Conservation (phyloP, 2,797 vertebrate species). For the Tinamus major region DNA sequence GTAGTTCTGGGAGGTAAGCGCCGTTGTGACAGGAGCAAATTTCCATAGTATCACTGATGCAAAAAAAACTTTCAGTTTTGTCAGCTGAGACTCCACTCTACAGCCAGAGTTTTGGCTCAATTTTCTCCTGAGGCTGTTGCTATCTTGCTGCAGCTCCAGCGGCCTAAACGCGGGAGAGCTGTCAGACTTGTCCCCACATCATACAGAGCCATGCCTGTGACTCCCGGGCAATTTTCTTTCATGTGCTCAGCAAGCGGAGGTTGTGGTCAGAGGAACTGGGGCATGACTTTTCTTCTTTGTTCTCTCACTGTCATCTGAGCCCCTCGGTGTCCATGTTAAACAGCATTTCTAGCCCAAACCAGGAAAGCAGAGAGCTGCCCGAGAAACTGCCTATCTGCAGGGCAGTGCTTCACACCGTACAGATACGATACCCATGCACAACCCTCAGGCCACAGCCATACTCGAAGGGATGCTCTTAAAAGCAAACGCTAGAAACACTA, state of each 20-base stretch:
- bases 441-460: neutral
- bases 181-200: neutral
- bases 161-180: slow-evolving; percentile 16
- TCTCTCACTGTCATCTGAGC: neutral
- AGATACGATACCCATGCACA: neutral
- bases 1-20: slow-evolving; percentile 30
- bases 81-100: neutral
- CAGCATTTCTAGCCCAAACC: neutral
- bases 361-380: neutral
- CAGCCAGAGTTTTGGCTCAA: neutral
- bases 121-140: slow-evolving; percentile 40
- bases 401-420: neutral
- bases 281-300: slow-evolving; percentile 37
- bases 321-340: neutral
- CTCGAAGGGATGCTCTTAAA: neutral
- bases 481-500: neutral
- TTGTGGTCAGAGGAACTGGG: neutral
- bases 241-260: neutral
- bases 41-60: slow-evolving; percentile 31
- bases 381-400: neutral
- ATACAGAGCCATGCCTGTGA: neutral
- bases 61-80: slow-evolving; percentile 38
- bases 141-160: neutral
- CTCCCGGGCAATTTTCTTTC: slow-evolving; percentile 26
- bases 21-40: slow-evolving; percentile 57